Base-by-base conservation (phyloP, 2,113 vertebrate species). In the Epinephelus moara region DNA sequence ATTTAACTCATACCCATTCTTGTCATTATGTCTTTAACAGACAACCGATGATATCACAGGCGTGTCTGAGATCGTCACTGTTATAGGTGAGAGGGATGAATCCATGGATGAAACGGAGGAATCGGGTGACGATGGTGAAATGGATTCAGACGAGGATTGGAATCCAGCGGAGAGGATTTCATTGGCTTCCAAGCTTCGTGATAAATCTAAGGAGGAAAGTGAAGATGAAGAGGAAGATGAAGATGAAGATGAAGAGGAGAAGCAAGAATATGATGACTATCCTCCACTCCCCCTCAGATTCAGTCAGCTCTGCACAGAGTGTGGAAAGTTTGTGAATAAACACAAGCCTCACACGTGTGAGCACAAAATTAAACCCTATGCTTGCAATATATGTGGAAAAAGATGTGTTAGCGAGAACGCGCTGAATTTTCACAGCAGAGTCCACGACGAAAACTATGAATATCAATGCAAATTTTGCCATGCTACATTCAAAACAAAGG, bases 401-500 rank as follows among this genome's bases (percentile, higher is more conserved):
- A 89, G 93, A 60, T 94, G 78, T 0, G 70, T 82, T 0, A 86
- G 9, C 4, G 75, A 90, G 59, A 3, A 11, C 0, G 23, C 80
- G 10, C 52, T 93, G 5, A 87, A 68, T 17, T 14, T 14, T 56
- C 93, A 94, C 60, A 75, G 71, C 70, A 69, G 66, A 30, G 57
- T 91, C 56, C 93, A 94, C 1, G 27, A 84, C 6, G 86, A 69
- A 45, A 75, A 62, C 37, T 89, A 91, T 3, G 81, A 87, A 67
- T 68, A 87, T 50, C 80, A 13, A 2, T 94, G 93, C 68, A 92
- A 92, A 60, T 93, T 78, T 80, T 93, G 91, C 52, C 23, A 86
- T 0, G 14, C 25, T 1, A 56, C 80, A 0, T 91, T 94, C 68
- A 91, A 87, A 80, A 86, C 86, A 21, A 94, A 86, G 60, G 79